phyloP scores from a whole-genome alignment of 2,888 invertebrate genomes.

The Abrostola tripartita region DNA sequence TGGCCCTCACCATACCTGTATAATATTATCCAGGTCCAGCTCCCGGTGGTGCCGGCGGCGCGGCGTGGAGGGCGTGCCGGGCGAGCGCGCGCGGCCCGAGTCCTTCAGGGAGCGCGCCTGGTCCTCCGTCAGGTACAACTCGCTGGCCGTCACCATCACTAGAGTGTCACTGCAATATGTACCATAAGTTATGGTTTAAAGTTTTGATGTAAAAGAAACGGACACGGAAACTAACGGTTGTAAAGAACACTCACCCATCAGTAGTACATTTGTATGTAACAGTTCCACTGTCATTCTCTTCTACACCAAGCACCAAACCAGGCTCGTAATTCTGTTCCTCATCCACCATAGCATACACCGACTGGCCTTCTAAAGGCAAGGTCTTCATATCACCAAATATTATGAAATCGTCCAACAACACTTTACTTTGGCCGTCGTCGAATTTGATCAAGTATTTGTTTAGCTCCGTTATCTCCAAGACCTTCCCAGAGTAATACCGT shows the following conservation, averaged over 20 bases:
- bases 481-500: slow-evolving; percentile 90
- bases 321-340: slow-evolving; percentile 87
- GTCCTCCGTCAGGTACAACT: slow-evolving; percentile 87
- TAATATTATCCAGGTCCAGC: slow-evolving; percentile 83
- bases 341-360: slow-evolving; percentile 87
- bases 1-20: slow-evolving; percentile 86
- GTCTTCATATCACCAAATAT: slow-evolving; percentile 86
- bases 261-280: slow-evolving; percentile 84
- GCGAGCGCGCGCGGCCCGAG: slow-evolving; percentile 66
- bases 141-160: slow-evolving; percentile 85
- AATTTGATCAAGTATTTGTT: slow-evolving; percentile 90
- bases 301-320: slow-evolving; percentile 82
- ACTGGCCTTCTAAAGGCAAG: slow-evolving; percentile 86
- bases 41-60: slow-evolving; percentile 78
- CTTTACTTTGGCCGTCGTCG: slow-evolving; percentile 89
- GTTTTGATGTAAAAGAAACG: too few species aligned
- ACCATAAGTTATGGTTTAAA: too few species aligned
- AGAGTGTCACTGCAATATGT: slow-evolving; percentile 75
- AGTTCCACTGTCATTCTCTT: slow-evolving; percentile 81
- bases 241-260: slow-evolving; percentile 76
- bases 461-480: slow-evolving; percentile 86
- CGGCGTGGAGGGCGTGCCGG: slow-evolving; percentile 77
- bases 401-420: slow-evolving; percentile 89
- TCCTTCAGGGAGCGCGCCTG: slow-evolving; percentile 86
- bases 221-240: too few species aligned